These are phyloP conservation scores for Rhipidura dahli DNA, from an alignment of 2,113 vertebrate species.

Conservation along the genomic window DNA sequence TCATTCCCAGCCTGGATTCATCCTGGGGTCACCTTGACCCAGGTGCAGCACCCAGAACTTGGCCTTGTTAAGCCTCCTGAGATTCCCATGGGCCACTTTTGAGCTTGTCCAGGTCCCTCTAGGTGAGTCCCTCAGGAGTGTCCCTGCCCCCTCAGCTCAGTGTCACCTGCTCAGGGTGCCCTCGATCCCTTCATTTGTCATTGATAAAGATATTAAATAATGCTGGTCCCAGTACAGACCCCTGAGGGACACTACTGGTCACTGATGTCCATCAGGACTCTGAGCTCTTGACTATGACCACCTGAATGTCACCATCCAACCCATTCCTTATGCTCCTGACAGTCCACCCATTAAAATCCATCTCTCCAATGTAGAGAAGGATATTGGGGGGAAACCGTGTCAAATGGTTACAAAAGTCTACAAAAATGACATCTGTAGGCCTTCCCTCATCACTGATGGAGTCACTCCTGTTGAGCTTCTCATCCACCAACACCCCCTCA, in stretches of 20 bases:
- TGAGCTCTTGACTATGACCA: rapidly evolving
- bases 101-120: not conserved
- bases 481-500: not conserved
- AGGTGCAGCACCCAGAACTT: not conserved
- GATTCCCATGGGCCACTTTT: not conserved
- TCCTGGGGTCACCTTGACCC: rapidly evolving
- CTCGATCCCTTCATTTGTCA: not conserved
- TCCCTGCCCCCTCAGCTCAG: not conserved
- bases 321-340: not conserved
- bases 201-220: not conserved
- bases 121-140: not conserved
- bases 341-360: not conserved
- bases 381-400: too few relatives aligned
- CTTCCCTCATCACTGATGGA: not conserved
- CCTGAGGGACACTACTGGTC: not conserved
- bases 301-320: not conserved
- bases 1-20: not conserved
- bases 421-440: not conserved
- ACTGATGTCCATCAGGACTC: too few relatives aligned
- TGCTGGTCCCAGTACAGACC: not conserved
- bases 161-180: not conserved
- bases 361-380: not conserved
- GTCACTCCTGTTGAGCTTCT: not conserved
- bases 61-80: not conserved
- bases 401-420: not conserved